Base-by-base conservation (phyloP, 2,797 vertebrate genomes). In the Rhodeus uyekii region DNA sequence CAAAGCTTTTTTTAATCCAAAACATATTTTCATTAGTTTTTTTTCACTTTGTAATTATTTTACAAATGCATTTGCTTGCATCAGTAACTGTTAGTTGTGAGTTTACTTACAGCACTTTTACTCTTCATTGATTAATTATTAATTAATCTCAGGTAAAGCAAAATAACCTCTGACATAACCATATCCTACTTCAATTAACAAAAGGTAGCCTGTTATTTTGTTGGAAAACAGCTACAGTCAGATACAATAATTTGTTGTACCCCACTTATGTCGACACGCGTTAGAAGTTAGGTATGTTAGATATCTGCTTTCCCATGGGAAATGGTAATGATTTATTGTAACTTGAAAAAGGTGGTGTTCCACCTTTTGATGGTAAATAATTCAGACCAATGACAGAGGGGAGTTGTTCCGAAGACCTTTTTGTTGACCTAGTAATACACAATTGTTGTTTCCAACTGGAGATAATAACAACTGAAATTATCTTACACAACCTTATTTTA, bases 31-130 rank as follows among this genome's bases (percentile, higher is more conserved):
- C 18, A 87, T 65, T 58, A 46, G 64, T 16, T 55, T 75, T n/a
- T 8, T 13, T 58, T 53, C 14, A 63, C 53, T 83, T 79, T 87
- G 5, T 68, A 82, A 83, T 79, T 53, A 55, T 83, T 78, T 81
- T 18, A 32, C 5, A 2, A 29, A 50, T 27, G 8, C 69, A 3
- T 39, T 76, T 55, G 29, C 29, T 18, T n/a, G 27, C 18, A 48
- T 65, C 34, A 53, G 42, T 85, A 19, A 74, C 76, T 81, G 24
- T 29, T 38, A 75, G 7, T 63, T 22, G 58, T 24, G 16, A 74
- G 46, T 76, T 63, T 24, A 72, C 10, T 64, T 69, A 14, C 13
- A 44, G 34, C 34, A 24, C 55, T 29, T 68, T 53, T 71, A 34
- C 50, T 63, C 8, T 74, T 44, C 12, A n/a, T 84, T 48, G n/a